Evolutionary conservation across 2,797 vertebrate species (phyloP).

Genomic region (Pantherophis alleghaniensis): DNA sequence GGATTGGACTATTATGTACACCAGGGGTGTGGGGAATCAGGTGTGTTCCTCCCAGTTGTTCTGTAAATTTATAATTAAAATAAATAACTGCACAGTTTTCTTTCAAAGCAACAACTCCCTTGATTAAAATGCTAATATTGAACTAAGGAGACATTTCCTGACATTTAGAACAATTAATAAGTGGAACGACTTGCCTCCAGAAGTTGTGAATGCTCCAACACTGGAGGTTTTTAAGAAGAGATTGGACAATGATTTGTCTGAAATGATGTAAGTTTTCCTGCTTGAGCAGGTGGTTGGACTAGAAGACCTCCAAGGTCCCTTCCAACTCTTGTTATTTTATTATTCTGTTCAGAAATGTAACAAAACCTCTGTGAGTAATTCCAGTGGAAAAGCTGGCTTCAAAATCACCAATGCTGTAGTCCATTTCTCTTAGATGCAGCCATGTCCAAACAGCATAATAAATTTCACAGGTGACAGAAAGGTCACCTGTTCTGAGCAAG

Average conservation of each 20-base stretch:
- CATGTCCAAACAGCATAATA: not conserved
- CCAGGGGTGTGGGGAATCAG: not conserved
- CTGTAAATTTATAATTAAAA: not conserved
- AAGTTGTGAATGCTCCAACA: not conserved
- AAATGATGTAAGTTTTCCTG: not conserved
- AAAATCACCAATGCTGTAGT: not conserved
- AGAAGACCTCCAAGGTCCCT: not conserved
- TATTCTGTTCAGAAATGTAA: not conserved
- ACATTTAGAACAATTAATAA: not conserved
- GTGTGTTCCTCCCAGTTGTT: not conserved
- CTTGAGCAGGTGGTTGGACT: not conserved
- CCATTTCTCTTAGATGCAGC: not conserved
- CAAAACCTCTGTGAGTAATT: not conserved
- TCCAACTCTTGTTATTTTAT: not conserved
- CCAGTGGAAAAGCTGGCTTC: not conserved
- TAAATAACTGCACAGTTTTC: not conserved
- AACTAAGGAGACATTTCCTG: not conserved
- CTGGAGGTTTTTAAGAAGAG: not conserved
- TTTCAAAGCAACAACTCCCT: not conserved
- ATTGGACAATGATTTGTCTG: not conserved
- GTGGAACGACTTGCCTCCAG: not conserved
- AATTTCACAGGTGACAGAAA: slow-evolving; percentile 38
- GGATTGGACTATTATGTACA: not conserved
- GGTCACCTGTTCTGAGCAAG: slow-evolving; percentile 29
- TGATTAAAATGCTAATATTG: not conserved